A percentile compares a stretch with the other conserved stretches of the same genome.
These are phyloP conservation scores for Catocala fraxini DNA, from an alignment of 2,888 invertebrate genomes.

Conservation along the genomic window DNA sequence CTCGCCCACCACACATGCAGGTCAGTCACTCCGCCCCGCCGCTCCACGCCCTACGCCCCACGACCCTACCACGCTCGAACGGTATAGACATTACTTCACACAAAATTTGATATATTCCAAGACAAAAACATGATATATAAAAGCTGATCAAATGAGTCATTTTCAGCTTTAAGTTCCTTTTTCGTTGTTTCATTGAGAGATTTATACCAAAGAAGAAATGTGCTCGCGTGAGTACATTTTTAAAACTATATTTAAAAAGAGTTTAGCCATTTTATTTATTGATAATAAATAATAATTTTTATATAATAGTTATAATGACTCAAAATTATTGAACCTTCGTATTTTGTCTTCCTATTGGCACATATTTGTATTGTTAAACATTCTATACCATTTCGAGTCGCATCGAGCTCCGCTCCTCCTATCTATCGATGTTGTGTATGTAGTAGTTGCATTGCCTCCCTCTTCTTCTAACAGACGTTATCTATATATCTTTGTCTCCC, in stretches of 20 bases:
- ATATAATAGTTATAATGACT: not conserved
- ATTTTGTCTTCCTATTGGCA: slow-evolving; percentile 43
- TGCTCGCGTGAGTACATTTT: not conserved
- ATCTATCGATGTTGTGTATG: slow-evolving; percentile 85
- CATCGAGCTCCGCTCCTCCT: slow-evolving; percentile 79
- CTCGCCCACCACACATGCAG: slow-evolving; percentile 81
- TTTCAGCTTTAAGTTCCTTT: not conserved
- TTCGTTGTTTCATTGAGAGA: too few species aligned
- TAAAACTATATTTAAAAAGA: not conserved
- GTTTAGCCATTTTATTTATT: not conserved
- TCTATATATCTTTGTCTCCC: slow-evolving; percentile 78
- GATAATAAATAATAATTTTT: not conserved
- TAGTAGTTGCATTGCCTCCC: slow-evolving; percentile 85
- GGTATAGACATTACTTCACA: slow-evolving; percentile 69
- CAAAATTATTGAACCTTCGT: not conserved
- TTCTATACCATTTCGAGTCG: slow-evolving; percentile 83
- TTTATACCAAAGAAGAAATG: not conserved
- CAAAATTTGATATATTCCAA: slow-evolving; percentile 21
- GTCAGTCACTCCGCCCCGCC: slow-evolving; percentile 81
- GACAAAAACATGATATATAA: slow-evolving; percentile 5
- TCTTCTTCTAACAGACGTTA: slow-evolving; percentile 79
- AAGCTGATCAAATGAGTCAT: not conserved
- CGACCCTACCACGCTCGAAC: slow-evolving; percentile 63
- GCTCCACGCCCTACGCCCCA: not conserved
- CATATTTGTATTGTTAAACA: slow-evolving; percentile 39